phyloP scores from a whole-genome alignment of 1,140 invertebrate species.

The Cherax quadricarinatus region DNA sequence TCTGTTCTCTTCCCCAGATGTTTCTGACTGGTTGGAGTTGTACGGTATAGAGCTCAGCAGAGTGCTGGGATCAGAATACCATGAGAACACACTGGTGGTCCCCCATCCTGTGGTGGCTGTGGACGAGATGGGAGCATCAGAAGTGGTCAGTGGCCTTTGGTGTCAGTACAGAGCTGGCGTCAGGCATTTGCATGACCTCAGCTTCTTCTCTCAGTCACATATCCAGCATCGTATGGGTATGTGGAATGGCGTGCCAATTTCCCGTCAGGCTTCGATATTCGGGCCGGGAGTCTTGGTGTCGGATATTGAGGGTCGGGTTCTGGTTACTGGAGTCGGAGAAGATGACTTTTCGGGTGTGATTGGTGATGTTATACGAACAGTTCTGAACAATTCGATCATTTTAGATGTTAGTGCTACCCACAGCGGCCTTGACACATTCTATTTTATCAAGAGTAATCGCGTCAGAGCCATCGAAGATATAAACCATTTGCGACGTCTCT shows the following conservation, averaged over 20 bases:
- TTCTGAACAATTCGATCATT: slow-evolving; percentile 95
- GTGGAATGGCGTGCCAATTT: slow-evolving; percentile 72
- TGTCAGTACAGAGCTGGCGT: slow-evolving; percentile 70
- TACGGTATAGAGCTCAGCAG: slow-evolving; percentile 64
- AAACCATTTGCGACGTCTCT: slow-evolving; percentile 87
- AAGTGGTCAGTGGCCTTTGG: slow-evolving; percentile 70
- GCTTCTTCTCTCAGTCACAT: slow-evolving; percentile 72
- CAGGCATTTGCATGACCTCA: slow-evolving; percentile 68
- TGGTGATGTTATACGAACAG: slow-evolving; percentile 93
- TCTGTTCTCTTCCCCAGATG: slow-evolving; percentile 43
- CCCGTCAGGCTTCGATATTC: slow-evolving; percentile 84
- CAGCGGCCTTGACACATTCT: slow-evolving; percentile 79
- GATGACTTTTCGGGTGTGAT: slow-evolving; percentile 89
- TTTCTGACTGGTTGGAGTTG: slow-evolving; percentile 68
- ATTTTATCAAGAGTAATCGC: slow-evolving; percentile 77
- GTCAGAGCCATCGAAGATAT: slow-evolving; percentile 60
- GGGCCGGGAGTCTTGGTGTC: slow-evolving; percentile 78
- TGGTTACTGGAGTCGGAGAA: slow-evolving; percentile 84
- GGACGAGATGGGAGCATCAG: slow-evolving; percentile 60
- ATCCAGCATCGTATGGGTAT: slow-evolving; percentile 53
- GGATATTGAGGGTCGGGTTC: slow-evolving; percentile 78
- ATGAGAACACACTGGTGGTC: slow-evolving; percentile 60
- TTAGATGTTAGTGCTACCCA: slow-evolving; percentile 89
- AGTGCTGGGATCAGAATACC: slow-evolving; percentile 70
- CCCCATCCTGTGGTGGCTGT: slow-evolving; percentile 59